A percentile compares a stretch with the other conserved stretches of the same genome.
These are phyloP conservation scores for Pangasius sanitwongsei DNA, from an alignment of 2,797 vertebrate genomes.

Conservation along the genomic window DNA sequence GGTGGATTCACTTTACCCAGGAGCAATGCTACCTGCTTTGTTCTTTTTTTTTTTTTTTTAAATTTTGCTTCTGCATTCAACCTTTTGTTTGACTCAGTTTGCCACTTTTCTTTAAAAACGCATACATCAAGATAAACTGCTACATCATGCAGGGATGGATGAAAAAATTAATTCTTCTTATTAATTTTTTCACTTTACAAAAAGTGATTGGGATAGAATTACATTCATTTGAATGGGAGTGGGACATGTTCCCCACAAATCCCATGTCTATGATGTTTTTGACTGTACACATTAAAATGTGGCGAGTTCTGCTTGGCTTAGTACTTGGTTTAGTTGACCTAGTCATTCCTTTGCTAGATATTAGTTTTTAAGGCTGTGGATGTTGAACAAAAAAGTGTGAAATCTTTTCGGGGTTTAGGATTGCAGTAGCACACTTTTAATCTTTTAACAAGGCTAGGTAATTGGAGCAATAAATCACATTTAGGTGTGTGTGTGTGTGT, in stretches of 20 bases:
- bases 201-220: too few relatives aligned
- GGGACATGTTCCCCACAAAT: not conserved
- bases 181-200: too few relatives aligned
- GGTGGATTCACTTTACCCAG: too few relatives aligned
- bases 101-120: too few relatives aligned
- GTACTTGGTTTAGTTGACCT: not conserved
- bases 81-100: not conserved
- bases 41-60: too few relatives aligned
- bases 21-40: too few relatives aligned
- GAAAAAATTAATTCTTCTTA: too few relatives aligned
- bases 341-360: not conserved
- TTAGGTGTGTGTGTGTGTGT: not conserved
- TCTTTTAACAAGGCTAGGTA: not conserved
- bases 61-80: too few relatives aligned
- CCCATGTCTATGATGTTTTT: not conserved
- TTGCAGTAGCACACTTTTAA: not conserved
- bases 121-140: too few relatives aligned
- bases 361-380: not conserved
- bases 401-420: not conserved
- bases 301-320: too few relatives aligned
- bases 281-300: not conserved
- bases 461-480: conserved; percentile 5
- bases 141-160: too few relatives aligned
- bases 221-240: too few relatives aligned
- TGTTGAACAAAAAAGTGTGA: not conserved